Conservation (phyloP, 1,140 invertebrate species). For the Babylonia areolata region DNA sequence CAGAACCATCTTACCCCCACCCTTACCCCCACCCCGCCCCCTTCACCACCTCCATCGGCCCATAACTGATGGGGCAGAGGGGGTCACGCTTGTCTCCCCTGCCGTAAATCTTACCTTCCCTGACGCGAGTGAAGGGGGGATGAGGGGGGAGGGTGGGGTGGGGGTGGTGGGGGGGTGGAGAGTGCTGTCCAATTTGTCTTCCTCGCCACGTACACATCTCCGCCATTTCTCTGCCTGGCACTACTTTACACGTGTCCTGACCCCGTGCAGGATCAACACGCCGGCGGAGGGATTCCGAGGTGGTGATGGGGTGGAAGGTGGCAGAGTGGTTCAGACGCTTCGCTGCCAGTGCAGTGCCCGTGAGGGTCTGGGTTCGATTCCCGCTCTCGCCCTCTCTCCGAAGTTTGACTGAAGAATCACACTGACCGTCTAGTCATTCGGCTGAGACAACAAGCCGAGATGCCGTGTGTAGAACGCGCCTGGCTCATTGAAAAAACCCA, state of each 20-base stretch:
- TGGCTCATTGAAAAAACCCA: no score
- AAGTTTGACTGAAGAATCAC: no score
- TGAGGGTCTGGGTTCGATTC: no score
- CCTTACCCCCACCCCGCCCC: background rate
- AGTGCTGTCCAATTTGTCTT: background rate
- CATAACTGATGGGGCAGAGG: background rate
- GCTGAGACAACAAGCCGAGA: no score
- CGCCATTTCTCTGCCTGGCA: background rate
- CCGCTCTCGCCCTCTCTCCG: no score
- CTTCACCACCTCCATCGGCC: background rate
- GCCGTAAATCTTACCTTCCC: background rate
- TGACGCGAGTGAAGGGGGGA: background rate
- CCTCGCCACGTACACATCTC: background rate
- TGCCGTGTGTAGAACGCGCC: no score
- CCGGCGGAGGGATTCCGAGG: background rate
- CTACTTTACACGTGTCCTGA: background rate
- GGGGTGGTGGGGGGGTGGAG: no score
- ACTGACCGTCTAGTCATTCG: no score
- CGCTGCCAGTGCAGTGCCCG: no score
- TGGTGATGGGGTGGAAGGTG: background rate
- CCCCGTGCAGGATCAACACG: background rate
- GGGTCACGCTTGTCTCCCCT: background rate
- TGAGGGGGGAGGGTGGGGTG: no score
- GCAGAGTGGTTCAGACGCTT: no score
- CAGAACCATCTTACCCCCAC: no score